phyloP scores from a whole-genome alignment of 2,888 invertebrate species.

The Orthonychiurus folsomi region DNA sequence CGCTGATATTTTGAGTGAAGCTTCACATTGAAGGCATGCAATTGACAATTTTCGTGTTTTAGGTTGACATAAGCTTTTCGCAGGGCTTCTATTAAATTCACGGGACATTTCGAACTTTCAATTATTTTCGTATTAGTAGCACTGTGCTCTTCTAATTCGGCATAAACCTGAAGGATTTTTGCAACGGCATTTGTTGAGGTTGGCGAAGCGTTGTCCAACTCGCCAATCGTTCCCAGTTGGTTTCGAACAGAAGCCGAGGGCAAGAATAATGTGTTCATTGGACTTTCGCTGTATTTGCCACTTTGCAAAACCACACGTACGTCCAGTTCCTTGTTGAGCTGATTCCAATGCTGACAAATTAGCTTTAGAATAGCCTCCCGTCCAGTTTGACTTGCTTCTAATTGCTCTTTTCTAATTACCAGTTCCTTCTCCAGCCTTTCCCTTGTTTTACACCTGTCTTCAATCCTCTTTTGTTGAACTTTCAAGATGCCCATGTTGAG shows the following conservation, averaged over 20 bases:
- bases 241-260: constrained; percentile 96
- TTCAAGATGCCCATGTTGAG: too few species aligned
- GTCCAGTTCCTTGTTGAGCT: constrained; percentile 94
- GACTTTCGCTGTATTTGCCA: constrained; percentile 83
- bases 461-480: too few species aligned
- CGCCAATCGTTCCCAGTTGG: constrained; percentile 91
- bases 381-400: constrained; percentile 88
- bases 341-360: constrained; percentile 94
- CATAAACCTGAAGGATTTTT: constrained; percentile 92
- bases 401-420: constrained; percentile 81
- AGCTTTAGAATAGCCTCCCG: constrained; percentile 97
- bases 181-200: constrained; percentile 85
- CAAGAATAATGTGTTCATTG: constrained; percentile 90
- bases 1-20: constrained; percentile 89
- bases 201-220: constrained; percentile 87
- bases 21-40: constrained; percentile 83
- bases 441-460: constrained; percentile 84
- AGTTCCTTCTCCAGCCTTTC: constrained; percentile 78
- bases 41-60: constrained; percentile 78
- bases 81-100: constrained; percentile 69
- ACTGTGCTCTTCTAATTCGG: constrained; percentile 87
- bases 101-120: too few species aligned
- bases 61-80: constrained; percentile 77
- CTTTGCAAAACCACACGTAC: constrained; percentile 85
- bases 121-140: constrained; percentile 82